Conservation (phyloP, 1,140 invertebrate species). For the Laodelphax striatellus region DNA sequence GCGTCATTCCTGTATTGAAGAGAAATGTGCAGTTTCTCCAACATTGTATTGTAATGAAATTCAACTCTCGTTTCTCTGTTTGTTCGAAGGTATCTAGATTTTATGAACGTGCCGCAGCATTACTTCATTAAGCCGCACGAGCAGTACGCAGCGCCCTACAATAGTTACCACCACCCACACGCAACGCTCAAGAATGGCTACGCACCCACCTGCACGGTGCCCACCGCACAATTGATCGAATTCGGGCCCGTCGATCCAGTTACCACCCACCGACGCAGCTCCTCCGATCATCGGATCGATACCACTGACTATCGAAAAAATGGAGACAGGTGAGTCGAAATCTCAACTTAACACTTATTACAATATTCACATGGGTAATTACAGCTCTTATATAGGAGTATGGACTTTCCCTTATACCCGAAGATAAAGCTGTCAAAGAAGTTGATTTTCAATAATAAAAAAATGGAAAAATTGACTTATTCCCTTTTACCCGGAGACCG, state of each 20-base stretch:
- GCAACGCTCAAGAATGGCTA: slow-evolving; percentile 20
- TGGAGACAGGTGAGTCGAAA: neutral
- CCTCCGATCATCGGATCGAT: slow-evolving; percentile 13
- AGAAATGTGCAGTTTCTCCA: too few species aligned
- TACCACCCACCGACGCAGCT: slow-evolving; percentile 11
- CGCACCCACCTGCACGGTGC: slow-evolving; percentile 29
- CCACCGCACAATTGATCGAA: slow-evolving; percentile 56
- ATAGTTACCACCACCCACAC: neutral
- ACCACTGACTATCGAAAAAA: slow-evolving; percentile 7
- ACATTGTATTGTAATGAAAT: too few species aligned
- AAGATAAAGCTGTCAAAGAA: too few species aligned
- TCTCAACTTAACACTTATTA: too few species aligned
- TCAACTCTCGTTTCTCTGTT: too few species aligned
- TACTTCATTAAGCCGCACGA: slow-evolving; percentile 14
- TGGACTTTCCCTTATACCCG: too few species aligned
- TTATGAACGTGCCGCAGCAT: neutral
- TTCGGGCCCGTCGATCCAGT: slow-evolving; percentile 35
- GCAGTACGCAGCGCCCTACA: slow-evolving; percentile 1
- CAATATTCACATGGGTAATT: too few species aligned
- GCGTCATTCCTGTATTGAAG: too few species aligned
- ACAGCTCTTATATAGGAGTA: too few species aligned
- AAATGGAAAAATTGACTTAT: too few species aligned
- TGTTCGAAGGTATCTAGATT: neutral
- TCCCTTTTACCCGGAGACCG: too few species aligned
- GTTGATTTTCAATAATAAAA: too few species aligned